phyloP scores from a whole-genome alignment of 2,113 vertebrate species.

The Phylloscopus trochilus region DNA sequence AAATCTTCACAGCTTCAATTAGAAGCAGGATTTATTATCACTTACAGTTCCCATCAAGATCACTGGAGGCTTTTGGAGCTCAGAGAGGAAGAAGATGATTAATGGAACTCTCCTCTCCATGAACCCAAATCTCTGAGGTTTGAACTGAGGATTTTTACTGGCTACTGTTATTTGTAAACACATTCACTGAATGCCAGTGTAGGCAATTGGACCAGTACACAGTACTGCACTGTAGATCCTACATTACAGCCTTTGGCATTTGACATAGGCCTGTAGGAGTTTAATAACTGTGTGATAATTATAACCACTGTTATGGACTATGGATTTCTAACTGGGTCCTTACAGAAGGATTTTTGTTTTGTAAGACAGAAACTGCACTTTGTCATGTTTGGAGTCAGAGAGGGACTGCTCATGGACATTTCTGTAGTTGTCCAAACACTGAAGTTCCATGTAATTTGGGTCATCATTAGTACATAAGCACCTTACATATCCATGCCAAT shows the following conservation, averaged over 20 bases:
- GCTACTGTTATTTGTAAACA: background rate
- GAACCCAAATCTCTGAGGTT: background rate
- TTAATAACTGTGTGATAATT: background rate
- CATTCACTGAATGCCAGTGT: background rate
- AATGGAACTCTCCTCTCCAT: background rate
- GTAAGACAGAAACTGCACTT: background rate
- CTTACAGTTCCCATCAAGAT: background rate
- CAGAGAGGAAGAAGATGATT: background rate
- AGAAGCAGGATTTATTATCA: background rate
- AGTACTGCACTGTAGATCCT: background rate
- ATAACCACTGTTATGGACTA: background rate
- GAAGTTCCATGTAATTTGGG: background rate
- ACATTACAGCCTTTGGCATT: background rate
- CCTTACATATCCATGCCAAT: background rate
- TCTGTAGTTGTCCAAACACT: background rate
- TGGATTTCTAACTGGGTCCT: background rate
- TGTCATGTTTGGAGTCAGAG: background rate
- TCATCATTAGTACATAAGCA: background rate
- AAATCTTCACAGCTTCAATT: background rate
- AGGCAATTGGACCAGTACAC: background rate
- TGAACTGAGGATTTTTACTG: background rate
- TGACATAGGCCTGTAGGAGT: background rate
- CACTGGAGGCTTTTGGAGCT: background rate
- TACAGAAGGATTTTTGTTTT: background rate
- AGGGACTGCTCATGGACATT: background rate